These are phyloP conservation scores for Diabrotica virgifera DNA, from an alignment of 1,140 invertebrate genomes.

Conservation along the genomic window DNA sequence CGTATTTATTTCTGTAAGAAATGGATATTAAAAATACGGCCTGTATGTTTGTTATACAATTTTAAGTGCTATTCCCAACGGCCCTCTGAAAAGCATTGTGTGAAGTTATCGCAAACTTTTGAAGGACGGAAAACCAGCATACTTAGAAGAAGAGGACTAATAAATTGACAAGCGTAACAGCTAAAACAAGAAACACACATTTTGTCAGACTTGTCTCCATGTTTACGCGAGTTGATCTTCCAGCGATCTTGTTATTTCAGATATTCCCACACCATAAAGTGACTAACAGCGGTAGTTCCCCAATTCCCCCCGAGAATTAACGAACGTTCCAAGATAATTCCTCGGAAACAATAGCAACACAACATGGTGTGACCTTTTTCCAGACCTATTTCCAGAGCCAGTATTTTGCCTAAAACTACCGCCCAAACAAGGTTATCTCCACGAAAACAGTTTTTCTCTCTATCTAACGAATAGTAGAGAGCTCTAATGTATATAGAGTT, in stretches of 20 bases:
- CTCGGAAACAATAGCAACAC: not conserved
- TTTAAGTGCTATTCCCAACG: too few species aligned
- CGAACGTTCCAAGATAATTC: conserved; percentile 2
- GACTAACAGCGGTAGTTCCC: not conserved
- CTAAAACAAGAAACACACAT: not conserved
- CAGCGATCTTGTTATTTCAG: not conserved
- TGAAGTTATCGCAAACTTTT: too few species aligned
- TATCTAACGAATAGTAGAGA: not conserved
- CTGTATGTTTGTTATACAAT: too few species aligned
- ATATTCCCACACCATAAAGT: not conserved
- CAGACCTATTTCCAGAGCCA: not conserved
- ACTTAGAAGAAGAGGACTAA: too few species aligned
- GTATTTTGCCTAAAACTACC: not conserved
- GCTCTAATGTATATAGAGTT: not conserved
- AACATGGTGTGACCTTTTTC: not conserved
- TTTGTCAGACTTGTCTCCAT: not conserved
- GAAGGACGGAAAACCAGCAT: too few species aligned
- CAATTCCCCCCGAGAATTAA: not conserved
- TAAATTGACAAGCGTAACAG: too few species aligned
- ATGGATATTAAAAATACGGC: too few species aligned
- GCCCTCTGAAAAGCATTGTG: too few species aligned
- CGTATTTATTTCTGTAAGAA: too few species aligned
- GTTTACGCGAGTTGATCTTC: not conserved
- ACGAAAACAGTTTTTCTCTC: not conserved
- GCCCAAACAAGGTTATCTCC: not conserved